A percentile compares a stretch with the other conserved stretches of the same genome.
Evolutionary conservation across 2,797 vertebrate species (phyloP).

Genomic region (Danio tinwini): DNA sequence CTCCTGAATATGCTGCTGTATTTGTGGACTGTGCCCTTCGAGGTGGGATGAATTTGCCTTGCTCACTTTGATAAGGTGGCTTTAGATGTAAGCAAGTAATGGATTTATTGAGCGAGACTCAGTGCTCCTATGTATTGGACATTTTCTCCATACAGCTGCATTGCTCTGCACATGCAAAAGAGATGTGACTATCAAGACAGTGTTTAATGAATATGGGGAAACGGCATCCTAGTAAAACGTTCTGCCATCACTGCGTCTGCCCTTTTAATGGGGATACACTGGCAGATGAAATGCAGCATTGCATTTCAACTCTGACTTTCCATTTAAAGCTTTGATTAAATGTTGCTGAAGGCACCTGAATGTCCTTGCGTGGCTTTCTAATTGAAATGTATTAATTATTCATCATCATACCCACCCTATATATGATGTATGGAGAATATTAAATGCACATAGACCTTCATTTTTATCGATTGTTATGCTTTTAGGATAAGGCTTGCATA

Average conservation of each 20-base stretch:
- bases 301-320: neutral
- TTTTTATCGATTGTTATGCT: slow-evolving; percentile 67
- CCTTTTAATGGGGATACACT: neutral
- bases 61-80: slow-evolving; percentile 46
- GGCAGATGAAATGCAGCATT: neutral
- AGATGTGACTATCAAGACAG: neutral
- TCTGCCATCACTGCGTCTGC: neutral
- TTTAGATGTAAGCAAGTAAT: slow-evolving; percentile 53
- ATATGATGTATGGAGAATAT: slow-evolving; percentile 68
- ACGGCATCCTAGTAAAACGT: neutral
- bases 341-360: slow-evolving; percentile 46
- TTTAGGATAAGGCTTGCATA: slow-evolving; percentile 36
- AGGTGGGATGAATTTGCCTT: slow-evolving; percentile 34
- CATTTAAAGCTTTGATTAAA: slow-evolving; percentile 46
- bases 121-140: slow-evolving; percentile 35
- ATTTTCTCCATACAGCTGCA: neutral
- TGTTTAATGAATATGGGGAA: slow-evolving; percentile 2
- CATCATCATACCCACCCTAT: slow-evolving; percentile 64
- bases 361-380: slow-evolving; percentile 64
- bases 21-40: slow-evolving; percentile 38
- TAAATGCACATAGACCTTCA: slow-evolving; percentile 66
- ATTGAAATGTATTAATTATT: slow-evolving; percentile 70
- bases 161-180: neutral
- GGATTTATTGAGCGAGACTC: slow-evolving; percentile 50
- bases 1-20: slow-evolving; percentile 5